Percentiles rank a stretch among this genome's conserved stretches.
phyloP scores from a whole-genome alignment of 1,140 invertebrate genomes.

The Drosophila mojavensis region DNA sequence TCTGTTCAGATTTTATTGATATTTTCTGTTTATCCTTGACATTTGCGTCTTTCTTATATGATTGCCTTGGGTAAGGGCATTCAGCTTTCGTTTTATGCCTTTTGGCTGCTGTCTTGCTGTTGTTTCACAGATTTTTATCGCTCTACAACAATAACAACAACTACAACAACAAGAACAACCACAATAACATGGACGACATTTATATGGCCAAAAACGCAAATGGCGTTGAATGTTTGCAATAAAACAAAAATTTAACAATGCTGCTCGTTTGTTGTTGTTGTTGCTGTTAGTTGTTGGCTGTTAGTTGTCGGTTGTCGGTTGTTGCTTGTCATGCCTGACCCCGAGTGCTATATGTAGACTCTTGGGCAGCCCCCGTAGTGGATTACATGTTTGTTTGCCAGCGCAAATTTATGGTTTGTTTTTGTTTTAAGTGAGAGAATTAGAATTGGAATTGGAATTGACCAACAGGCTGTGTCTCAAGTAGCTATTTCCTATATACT shows the following conservation, averaged over 20 bases:
- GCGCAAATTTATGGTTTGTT: conserved; percentile 51
- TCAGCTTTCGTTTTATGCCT: background rate
- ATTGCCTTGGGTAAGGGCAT: conserved; percentile 1
- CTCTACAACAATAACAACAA: conserved; percentile 34
- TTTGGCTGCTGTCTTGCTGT: conserved; percentile 27
- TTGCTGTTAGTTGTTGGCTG: conserved; percentile 11
- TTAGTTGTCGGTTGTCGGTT: conserved; percentile 17
- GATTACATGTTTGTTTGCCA: conserved; percentile 50
- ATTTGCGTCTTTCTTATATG: background rate
- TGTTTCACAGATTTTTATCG: conserved; percentile 72
- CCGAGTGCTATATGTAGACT: conserved; percentile 38
- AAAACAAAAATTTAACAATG: conserved; percentile 76
- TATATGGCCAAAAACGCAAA: conserved; percentile 68
- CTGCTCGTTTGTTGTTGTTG: conserved; percentile 35
- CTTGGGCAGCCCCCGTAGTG: conserved; percentile 21
- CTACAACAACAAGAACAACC: conserved; percentile 18
- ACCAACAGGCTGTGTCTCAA: conserved; percentile 47
- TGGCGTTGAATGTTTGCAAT: conserved; percentile 77
- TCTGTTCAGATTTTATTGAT: background rate
- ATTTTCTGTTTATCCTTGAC: conserved; percentile 4
- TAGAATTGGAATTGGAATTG: conserved; percentile 5
- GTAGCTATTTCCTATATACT: conserved; percentile 59
- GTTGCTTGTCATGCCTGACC: conserved; percentile 20
- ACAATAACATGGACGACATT: conserved; percentile 50
- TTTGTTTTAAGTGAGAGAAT: conserved; percentile 18